phyloP scores from a whole-genome alignment of 2,797 vertebrate species.

The Orestias chungarensis region DNA sequence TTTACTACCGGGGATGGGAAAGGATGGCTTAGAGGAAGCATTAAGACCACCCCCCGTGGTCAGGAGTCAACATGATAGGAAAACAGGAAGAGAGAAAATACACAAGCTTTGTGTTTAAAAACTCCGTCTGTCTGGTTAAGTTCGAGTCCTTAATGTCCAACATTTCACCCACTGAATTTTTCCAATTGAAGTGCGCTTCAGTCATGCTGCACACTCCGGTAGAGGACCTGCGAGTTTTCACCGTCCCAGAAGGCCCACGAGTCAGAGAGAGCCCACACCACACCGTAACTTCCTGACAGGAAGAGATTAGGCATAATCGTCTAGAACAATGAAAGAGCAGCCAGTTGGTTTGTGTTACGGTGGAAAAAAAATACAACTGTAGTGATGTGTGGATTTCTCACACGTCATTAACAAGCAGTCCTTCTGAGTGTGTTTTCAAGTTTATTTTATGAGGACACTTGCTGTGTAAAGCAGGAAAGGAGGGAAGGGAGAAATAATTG shows the following conservation, averaged over 20 bases:
- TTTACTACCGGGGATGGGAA: constrained; percentile 70
- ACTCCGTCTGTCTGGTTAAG: constrained; percentile 65
- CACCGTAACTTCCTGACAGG: constrained; percentile 45
- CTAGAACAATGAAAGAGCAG: constrained; percentile 74
- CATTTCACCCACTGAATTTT: constrained; percentile 62
- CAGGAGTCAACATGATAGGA: constrained; percentile 67
- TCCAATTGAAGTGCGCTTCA: constrained; percentile 78
- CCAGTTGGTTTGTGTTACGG: constrained; percentile 71
- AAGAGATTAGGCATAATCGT: constrained; percentile 64
- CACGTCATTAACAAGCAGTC: constrained; percentile 74
- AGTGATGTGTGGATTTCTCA: constrained; percentile 67
- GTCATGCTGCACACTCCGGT: constrained; percentile 74
- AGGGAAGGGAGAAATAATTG: constrained; percentile 71
- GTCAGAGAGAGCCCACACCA: constrained; percentile 55
- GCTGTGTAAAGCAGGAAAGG: constrained; percentile 73
- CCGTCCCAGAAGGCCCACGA: constrained; percentile 57
- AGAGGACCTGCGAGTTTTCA: constrained; percentile 61
- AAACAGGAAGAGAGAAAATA: constrained; percentile 70
- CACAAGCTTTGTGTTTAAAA: constrained; percentile 70
- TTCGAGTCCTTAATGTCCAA: constrained; percentile 69
- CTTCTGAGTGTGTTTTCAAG: constrained; percentile 73
- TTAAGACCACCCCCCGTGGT: constrained; percentile 75
- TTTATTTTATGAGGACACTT: constrained; percentile 77
- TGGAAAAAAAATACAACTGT: constrained; percentile 49
- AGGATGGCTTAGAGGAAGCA: constrained; percentile 81